Percentiles rank a stretch among this genome's conserved stretches.
Evolutionary conservation across 1,140 invertebrate species (phyloP).

Genomic region (Lucilia sericata): DNA sequence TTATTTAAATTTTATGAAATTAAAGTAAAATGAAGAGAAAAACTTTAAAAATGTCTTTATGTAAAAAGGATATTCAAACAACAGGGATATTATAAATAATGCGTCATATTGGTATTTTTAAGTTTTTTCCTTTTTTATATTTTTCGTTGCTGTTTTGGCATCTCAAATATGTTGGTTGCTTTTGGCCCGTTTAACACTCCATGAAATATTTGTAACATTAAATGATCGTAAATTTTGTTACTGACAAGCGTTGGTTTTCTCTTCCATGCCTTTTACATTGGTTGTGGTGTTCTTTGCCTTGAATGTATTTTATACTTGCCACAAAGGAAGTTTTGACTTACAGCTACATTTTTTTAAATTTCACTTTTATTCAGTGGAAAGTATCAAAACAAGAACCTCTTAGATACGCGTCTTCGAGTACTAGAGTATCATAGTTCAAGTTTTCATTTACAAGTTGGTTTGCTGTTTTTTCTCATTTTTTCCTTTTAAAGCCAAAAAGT

Average conservation of each 20-base stretch:
- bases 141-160: background rate
- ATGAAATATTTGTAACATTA: background rate
- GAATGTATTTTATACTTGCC: too few relatives aligned
- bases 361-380: too few relatives aligned
- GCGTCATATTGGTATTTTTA: constrained; percentile 10
- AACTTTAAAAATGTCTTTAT: background rate
- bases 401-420: too few relatives aligned
- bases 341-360: background rate
- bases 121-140: background rate
- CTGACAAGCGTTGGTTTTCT: constrained; percentile 42
- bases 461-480: background rate
- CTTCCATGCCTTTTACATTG: background rate
- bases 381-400: background rate
- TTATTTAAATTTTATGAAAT: background rate
- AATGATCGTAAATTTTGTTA: constrained; percentile 49
- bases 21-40: background rate
- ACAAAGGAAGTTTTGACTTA: background rate
- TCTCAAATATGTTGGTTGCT: background rate
- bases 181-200: background rate
- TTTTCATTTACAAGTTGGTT: background rate
- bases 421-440: too few relatives aligned
- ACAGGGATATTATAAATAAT: background rate
- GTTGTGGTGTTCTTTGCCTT: background rate
- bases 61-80: background rate
- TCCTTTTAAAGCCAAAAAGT: background rate